Percentiles rank a stretch among this genome's conserved stretches.
phyloP scores from a whole-genome alignment of 1,140 invertebrate genomes.

The Bombus superbus region DNA sequence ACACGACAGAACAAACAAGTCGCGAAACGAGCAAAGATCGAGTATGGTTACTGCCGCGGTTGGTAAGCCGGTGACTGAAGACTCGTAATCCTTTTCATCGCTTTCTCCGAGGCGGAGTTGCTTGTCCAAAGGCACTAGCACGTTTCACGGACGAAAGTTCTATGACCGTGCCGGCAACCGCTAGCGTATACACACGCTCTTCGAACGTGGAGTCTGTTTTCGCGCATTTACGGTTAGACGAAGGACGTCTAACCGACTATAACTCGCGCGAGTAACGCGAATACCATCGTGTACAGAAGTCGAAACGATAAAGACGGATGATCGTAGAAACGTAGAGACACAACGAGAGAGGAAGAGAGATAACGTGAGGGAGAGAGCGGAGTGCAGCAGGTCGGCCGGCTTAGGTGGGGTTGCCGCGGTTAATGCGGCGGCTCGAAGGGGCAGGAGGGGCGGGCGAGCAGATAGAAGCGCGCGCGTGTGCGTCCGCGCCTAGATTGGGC shows the following conservation, averaged over 20 bases:
- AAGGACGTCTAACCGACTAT: conserved; percentile 45
- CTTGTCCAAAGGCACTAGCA: conserved; percentile 22
- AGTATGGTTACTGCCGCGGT: conserved; percentile 7
- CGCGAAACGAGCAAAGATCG: not conserved
- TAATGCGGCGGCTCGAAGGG: conserved; percentile 39
- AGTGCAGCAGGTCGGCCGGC: conserved; percentile 45
- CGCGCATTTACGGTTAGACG: conserved; percentile 54
- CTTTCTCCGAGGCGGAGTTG: conserved; percentile 25
- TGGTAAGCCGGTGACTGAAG: not conserved
- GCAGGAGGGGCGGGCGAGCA: conserved; percentile 4
- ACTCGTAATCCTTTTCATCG: conserved; percentile 24
- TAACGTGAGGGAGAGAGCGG: conserved; percentile 19
- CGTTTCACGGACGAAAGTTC: conserved; percentile 62
- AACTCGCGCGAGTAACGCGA: conserved; percentile 34
- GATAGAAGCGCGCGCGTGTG: conserved; percentile 54
- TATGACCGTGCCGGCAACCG: conserved; percentile 56
- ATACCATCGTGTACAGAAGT: conserved; percentile 24
- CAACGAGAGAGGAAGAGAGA: not conserved
- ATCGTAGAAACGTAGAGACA: conserved; percentile 23
- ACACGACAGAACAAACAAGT: too few relatives aligned
- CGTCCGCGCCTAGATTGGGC: conserved; percentile 56
- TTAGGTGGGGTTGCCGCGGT: conserved; percentile 49
- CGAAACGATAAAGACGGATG: conserved; percentile 23
- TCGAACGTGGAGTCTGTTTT: conserved; percentile 33
- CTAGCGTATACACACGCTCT: conserved; percentile 10